These are phyloP conservation scores for Oncorhynchus clarkii DNA, from an alignment of 2,113 vertebrate genomes.

Conservation along the genomic window DNA sequence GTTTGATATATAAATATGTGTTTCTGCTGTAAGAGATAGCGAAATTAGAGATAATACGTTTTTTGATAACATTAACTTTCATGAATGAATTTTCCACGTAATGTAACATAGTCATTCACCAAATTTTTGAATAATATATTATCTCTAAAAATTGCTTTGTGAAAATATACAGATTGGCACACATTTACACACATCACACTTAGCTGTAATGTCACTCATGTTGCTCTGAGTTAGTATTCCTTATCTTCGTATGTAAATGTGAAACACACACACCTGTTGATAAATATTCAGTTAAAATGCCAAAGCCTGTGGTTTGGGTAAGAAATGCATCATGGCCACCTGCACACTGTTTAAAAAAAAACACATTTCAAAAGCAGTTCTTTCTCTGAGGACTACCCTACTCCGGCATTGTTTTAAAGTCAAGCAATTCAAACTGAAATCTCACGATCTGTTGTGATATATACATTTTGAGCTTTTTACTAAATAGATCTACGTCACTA, in stretches of 20 bases:
- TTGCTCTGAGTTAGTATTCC: neutral
- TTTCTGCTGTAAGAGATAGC: too few species aligned
- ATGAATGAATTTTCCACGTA: too few species aligned
- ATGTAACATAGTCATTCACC: too few species aligned
- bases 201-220: neutral
- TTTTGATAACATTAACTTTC: too few species aligned
- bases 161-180: too few species aligned
- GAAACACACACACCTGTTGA: slow-evolving; percentile 57
- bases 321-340: slow-evolving; percentile 51
- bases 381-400: slow-evolving; percentile 44
- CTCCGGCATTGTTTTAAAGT: slow-evolving; percentile 3
- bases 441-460: neutral
- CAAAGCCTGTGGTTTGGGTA: slow-evolving; percentile 69
- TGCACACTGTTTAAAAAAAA: slow-evolving; percentile 35
- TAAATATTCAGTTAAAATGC: slow-evolving; percentile 68
- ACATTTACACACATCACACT: neutral
- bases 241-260: neutral
- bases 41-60: too few species aligned
- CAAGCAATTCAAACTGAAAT: slow-evolving; percentile 36
- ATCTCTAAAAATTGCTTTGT: too few species aligned
- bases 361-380: slow-evolving; percentile 4
- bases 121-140: too few species aligned
- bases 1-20: too few species aligned
- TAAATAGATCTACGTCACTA: too few species aligned
- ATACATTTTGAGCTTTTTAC: too few species aligned